Percentiles rank a stretch among this genome's conserved stretches.
phyloP scores from a whole-genome alignment of 2,113 vertebrate genomes.

The Pachyramphus minor region DNA sequence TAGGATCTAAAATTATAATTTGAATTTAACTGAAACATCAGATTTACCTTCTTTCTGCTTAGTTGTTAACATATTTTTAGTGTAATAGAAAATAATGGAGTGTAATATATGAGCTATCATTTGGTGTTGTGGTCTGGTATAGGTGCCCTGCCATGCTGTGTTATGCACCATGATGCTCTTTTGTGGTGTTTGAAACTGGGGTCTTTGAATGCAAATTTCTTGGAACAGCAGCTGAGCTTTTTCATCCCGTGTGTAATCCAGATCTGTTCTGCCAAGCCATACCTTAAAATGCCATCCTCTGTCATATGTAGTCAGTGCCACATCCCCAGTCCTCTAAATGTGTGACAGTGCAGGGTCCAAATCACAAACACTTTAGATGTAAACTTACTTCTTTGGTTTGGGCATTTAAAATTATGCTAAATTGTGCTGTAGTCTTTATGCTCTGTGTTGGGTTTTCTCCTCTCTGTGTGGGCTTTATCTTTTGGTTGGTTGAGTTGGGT shows the following conservation, averaged over 20 bases:
- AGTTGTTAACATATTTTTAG: neutral
- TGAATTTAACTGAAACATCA: neutral
- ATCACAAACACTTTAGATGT: neutral
- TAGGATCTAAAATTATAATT: neutral
- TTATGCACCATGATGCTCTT: neutral
- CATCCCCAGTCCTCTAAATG: neutral
- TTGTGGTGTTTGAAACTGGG: neutral
- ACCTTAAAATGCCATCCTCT: neutral
- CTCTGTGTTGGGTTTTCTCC: neutral
- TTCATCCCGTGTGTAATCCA: neutral
- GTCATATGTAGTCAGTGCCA: neutral
- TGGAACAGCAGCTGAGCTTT: neutral
- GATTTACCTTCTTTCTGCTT: neutral
- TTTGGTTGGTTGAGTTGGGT: neutral
- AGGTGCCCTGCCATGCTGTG: neutral
- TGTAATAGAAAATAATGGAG: neutral
- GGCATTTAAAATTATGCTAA: neutral
- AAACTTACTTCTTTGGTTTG: neutral
- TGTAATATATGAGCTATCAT: neutral
- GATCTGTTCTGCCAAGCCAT: neutral
- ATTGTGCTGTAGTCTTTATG: neutral
- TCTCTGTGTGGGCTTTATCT: neutral
- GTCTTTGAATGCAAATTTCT: neutral
- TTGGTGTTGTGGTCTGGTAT: neutral
- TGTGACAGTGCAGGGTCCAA: neutral